These are phyloP conservation scores for Cyprinodon tularosa DNA, from an alignment of 2,113 vertebrate species.

Conservation along the genomic window DNA sequence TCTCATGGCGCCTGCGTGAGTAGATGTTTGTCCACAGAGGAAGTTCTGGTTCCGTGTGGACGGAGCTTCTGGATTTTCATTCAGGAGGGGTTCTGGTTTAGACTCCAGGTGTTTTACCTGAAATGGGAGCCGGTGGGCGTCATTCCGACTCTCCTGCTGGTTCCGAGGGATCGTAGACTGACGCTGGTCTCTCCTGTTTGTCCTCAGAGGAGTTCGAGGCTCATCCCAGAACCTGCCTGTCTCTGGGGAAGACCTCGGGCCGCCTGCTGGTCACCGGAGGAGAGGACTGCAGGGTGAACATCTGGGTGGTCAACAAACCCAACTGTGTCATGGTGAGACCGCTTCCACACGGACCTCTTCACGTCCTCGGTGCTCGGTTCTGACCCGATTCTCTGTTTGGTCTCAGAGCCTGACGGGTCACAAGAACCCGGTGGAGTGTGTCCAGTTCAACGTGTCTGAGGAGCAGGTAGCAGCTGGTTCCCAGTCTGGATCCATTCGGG, in stretches of 20 bases:
- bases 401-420: constrained; percentile 92
- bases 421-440: constrained; percentile 89
- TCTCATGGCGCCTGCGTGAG: constrained; percentile 95
- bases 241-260: constrained; percentile 90
- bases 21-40: constrained; percentile 28
- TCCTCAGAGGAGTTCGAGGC: constrained; percentile 91
- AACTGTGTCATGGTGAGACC: constrained; percentile 95
- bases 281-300: constrained; percentile 93
- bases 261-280: constrained; percentile 93
- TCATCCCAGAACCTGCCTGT: constrained; percentile 87
- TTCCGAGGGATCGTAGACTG: not conserved
- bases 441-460: constrained; percentile 89
- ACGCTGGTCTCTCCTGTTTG: constrained; percentile 1
- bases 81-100: not conserved
- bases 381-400: accelerated
- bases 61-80: too few species aligned
- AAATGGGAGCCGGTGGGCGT: too few species aligned
- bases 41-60: not conserved
- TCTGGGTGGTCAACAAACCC: constrained; percentile 95
- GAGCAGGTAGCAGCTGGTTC: constrained; percentile 94
- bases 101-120: too few species aligned
- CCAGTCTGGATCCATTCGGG: constrained; percentile 91
- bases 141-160: not conserved
- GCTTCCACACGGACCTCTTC: not conserved
- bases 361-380: not conserved